Percentiles rank a stretch among this genome's conserved stretches.
phyloP scores from a whole-genome alignment of 1,140 invertebrate genomes.

The Drosophila kurseongensis region DNA sequence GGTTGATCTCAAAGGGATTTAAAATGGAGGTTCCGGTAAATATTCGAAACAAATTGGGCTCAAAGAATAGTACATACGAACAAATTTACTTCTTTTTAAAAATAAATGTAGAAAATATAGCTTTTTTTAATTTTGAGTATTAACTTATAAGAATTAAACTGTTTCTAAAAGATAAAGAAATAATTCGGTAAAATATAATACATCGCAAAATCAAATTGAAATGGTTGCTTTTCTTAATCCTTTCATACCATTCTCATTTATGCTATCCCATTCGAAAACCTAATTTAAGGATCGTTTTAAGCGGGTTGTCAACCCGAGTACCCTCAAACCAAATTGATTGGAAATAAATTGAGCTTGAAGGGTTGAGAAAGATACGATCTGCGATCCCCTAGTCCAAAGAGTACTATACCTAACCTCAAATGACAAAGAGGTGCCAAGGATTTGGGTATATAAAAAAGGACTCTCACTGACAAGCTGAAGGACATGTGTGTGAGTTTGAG shows the following conservation, averaged over 20 bases:
- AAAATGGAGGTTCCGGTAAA: background rate
- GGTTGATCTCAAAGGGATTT: background rate
- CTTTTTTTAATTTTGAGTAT: no score
- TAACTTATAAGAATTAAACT: no score
- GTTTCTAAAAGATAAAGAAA: no score
- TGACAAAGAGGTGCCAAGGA: slow-evolving; percentile 20
- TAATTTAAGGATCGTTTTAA: slow-evolving; percentile 18
- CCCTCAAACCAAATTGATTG: slow-evolving; percentile 24
- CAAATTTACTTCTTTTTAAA: no score
- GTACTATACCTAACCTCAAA: slow-evolving; percentile 28
- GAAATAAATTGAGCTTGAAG: slow-evolving; percentile 24
- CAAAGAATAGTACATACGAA: no score
- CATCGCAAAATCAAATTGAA: background rate
- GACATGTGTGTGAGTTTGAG: slow-evolving; percentile 25
- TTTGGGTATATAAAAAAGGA: slow-evolving; percentile 27
- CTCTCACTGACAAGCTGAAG: slow-evolving; percentile 14
- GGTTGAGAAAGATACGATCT: slow-evolving; percentile 20
- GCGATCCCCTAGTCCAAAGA: slow-evolving; percentile 11
- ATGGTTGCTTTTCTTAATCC: background rate
- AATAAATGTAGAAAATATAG: no score
- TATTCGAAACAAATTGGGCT: background rate
- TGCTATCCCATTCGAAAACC: background rate
- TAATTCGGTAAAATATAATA: background rate
- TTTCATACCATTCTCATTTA: slow-evolving; percentile 7
- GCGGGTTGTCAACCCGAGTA: slow-evolving; percentile 4